Conservation (phyloP, 2,113 vertebrate genomes). For the Peromyscus californicus region DNA sequence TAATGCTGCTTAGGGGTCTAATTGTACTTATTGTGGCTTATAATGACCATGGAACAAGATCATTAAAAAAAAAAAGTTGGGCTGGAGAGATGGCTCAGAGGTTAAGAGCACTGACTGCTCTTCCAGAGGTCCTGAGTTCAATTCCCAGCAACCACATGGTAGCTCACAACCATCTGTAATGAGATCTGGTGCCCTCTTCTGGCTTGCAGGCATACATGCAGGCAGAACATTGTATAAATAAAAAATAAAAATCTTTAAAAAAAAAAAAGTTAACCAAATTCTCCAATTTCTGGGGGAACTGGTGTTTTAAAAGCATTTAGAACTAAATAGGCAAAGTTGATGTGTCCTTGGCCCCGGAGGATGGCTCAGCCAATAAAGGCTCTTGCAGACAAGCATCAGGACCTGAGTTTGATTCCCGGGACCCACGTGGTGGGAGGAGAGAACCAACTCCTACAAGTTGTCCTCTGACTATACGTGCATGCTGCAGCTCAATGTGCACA, state of each 20-base stretch:
- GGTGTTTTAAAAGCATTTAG: conserved; percentile 8
- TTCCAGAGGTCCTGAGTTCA: too few relatives aligned
- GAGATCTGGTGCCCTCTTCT: too few relatives aligned
- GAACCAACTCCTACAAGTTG: not conserved
- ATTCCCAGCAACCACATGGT: too few relatives aligned
- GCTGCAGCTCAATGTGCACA: not conserved
- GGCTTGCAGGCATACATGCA: too few relatives aligned
- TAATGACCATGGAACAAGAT: conserved; percentile 45
- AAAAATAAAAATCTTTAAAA: too few relatives aligned
- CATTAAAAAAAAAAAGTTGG: conserved; percentile 22
- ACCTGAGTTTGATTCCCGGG: not conserved
- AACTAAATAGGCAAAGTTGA: not conserved
- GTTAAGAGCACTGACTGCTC: too few relatives aligned
- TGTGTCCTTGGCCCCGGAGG: not conserved
- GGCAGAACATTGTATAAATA: too few relatives aligned
- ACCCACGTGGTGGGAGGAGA: not conserved
- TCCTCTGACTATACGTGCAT: not conserved
- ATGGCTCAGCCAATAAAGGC: not conserved
- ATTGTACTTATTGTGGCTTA: conserved; percentile 18
- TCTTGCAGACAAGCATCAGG: not conserved
- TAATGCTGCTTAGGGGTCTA: not conserved
- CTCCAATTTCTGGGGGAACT: not conserved
- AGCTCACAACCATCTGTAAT: too few relatives aligned
- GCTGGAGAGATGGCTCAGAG: too few relatives aligned
- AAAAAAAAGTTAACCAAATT: conserved; percentile 47